Percentiles rank a stretch among this genome's conserved stretches.
phyloP scores from a whole-genome alignment of 2,797 vertebrate genomes.

The Calcarius lapponicus region DNA sequence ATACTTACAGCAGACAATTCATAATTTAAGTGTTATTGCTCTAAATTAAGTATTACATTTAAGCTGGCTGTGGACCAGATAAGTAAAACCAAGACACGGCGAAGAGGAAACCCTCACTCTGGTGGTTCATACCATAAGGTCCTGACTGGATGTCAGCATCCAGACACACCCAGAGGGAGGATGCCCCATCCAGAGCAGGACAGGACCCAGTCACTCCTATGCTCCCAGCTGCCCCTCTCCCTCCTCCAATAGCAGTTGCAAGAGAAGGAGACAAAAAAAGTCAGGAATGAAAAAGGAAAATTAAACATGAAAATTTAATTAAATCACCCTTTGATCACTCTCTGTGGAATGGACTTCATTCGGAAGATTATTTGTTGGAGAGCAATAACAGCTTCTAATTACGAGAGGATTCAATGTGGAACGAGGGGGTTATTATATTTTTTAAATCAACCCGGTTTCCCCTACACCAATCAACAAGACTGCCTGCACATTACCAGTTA shows the following conservation, averaged over 20 bases:
- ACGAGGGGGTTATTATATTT: slow-evolving; percentile 3
- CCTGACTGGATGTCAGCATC: rapidly evolving
- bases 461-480: background rate
- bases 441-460: background rate
- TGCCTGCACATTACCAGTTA: background rate
- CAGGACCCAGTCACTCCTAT: rapidly evolving
- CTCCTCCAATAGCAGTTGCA: background rate
- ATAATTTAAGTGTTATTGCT: slow-evolving; percentile 72
- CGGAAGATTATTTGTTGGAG: slow-evolving; percentile 63
- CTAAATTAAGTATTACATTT: slow-evolving; percentile 63
- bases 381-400: slow-evolving; percentile 67
- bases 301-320: slow-evolving; percentile 80
- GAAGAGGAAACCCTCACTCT: background rate
- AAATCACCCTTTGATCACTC: slow-evolving; percentile 71
- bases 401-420: slow-evolving; percentile 24
- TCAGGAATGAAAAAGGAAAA: slow-evolving; percentile 64
- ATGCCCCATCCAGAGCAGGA: background rate
- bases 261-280: background rate
- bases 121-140: rapidly evolving
- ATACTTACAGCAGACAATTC: slow-evolving; percentile 65
- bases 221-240: background rate
- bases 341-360: slow-evolving; percentile 35
- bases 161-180: rapidly evolving
- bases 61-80: slow-evolving; percentile 44
- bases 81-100: slow-evolving; percentile 15